A percentile compares a stretch with the other conserved stretches of the same genome.
These are phyloP conservation scores for Muscina levida DNA, from an alignment of 2,888 invertebrate species.

Conservation along the genomic window DNA sequence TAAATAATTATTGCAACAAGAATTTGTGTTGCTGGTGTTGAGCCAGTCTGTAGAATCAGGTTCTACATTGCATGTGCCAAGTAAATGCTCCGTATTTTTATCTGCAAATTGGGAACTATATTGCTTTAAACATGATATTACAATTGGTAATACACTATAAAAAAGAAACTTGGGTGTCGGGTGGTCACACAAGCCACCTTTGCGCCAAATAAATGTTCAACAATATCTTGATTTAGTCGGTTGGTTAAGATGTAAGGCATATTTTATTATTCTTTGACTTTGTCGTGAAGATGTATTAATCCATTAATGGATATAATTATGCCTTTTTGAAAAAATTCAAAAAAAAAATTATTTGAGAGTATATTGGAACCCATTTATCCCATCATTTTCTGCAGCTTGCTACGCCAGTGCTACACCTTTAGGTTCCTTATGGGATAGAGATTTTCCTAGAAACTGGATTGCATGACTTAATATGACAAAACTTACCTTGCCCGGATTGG, in stretches of 20 bases:
- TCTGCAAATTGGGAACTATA: background rate
- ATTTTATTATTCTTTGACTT: background rate
- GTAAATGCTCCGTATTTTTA: no score
- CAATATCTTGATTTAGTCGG: background rate
- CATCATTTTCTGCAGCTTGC: no score
- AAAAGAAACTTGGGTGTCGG: conserved; percentile 29
- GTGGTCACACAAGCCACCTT: no score
- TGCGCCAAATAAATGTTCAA: conserved; percentile 31
- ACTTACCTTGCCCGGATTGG: no score
- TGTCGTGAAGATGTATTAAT: conserved; percentile 4
- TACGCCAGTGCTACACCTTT: no score
- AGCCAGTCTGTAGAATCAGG: conserved; percentile 8
- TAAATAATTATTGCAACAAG: no score
- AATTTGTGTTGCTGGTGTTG: background rate
- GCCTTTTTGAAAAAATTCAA: conserved; percentile 53
- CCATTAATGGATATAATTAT: conserved; percentile 54
- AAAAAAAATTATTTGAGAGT: conserved; percentile 34
- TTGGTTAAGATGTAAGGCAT: conserved; percentile 27
- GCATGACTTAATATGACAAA: no score
- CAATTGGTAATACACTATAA: no score
- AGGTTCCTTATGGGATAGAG: conserved; percentile 1
- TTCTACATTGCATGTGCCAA: background rate
- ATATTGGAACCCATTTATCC: conserved; percentile 24
- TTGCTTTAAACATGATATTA: background rate
- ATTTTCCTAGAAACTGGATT: no score